phyloP scores from a whole-genome alignment of 2,888 invertebrate species.

The Linnaemya vulpina region DNA sequence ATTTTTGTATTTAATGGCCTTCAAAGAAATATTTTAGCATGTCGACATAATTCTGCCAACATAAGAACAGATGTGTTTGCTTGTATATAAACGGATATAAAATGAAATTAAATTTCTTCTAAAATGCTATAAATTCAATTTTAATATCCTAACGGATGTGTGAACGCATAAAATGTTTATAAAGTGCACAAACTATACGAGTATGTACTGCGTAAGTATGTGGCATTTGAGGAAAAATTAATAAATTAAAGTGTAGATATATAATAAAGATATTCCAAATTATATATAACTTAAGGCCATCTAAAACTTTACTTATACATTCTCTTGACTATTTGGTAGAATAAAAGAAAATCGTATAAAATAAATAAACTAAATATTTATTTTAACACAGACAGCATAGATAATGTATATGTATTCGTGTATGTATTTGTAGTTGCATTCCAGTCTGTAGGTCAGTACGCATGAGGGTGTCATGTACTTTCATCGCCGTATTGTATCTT shows the following conservation, averaged over 20 bases:
- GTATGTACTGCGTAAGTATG: no score
- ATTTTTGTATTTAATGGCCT: conserved; percentile 5
- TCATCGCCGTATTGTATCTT: not conserved
- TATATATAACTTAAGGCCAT: not conserved
- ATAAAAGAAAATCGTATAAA: not conserved
- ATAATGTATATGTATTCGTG: not conserved
- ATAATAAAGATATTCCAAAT: not conserved
- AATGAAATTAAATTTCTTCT: conserved; percentile 64
- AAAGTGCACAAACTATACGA: conserved; percentile 1
- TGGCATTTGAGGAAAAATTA: no score
- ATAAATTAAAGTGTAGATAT: not conserved
- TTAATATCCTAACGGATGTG: conserved; percentile 69
- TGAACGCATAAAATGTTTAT: conserved; percentile 53
- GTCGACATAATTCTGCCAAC: not conserved
- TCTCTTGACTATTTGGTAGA: not conserved
- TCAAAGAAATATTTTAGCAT: not conserved
- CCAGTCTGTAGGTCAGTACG: conserved; percentile 60
- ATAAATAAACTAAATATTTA: not conserved
- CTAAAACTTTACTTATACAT: not conserved
- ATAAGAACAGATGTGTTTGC: not conserved
- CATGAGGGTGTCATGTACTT: conserved; percentile 37
- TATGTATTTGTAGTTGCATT: conserved; percentile 5
- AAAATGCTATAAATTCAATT: conserved; percentile 68
- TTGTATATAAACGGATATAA: conserved; percentile 56
- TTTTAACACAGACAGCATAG: not conserved